Evolutionary conservation across 2,888 invertebrate genomes (phyloP).

Genomic region (Schizaphis graminum): DNA sequence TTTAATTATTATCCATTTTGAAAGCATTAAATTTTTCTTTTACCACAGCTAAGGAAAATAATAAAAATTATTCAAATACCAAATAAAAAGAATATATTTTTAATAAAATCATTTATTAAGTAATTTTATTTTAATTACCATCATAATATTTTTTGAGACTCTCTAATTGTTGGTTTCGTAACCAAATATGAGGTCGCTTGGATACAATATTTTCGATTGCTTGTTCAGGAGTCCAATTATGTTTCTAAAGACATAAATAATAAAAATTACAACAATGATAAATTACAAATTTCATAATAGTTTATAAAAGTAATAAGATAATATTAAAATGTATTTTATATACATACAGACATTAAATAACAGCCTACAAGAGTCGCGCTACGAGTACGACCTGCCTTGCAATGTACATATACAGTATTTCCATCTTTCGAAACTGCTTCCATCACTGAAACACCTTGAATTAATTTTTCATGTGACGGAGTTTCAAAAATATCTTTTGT

Average conservation of each 20-base stretch:
- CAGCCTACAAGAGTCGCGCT: conserved; percentile 98
- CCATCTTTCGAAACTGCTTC: conserved; percentile 76
- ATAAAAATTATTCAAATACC: not conserved
- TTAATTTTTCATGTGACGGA: conserved; percentile 88
- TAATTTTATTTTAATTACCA: conserved; percentile 43
- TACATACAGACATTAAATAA: conserved; percentile 89
- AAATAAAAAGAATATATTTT: conserved; percentile 12
- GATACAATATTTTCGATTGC: conserved; percentile 85
- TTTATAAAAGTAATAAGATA: not conserved
- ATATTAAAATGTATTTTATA: not conserved
- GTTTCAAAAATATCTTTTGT: conserved; percentile 94
- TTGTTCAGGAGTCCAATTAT: conserved; percentile 86
- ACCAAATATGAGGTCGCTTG: conserved; percentile 86
- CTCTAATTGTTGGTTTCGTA: conserved; percentile 89
- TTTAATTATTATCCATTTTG: conserved; percentile 37
- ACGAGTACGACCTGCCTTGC: conserved; percentile 97
- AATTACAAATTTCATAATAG: not conserved
- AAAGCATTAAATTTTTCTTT: conserved; percentile 56
- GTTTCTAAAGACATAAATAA: conserved; percentile 77
- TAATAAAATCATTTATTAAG: not conserved
- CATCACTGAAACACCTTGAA: conserved; percentile 85
- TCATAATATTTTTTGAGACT: conserved; percentile 78
- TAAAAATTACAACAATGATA: conserved; percentile 27
- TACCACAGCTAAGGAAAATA: conserved; percentile 54
- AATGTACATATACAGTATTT: conserved; percentile 94